Conservation (phyloP, 2,113 vertebrate genomes). For the Istiophorus platypterus region DNA sequence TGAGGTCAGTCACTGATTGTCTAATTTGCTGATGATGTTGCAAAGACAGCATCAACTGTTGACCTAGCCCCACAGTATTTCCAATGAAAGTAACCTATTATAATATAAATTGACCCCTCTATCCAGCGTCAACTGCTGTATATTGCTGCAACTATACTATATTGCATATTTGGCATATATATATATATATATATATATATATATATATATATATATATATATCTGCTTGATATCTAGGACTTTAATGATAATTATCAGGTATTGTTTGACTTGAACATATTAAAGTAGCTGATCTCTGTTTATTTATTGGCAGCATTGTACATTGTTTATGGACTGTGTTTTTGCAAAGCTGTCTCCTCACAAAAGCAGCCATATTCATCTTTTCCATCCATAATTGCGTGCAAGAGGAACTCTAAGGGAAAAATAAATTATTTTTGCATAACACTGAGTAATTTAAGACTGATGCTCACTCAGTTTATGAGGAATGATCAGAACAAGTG, state of each 20-base stretch:
- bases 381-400: constrained; percentile 14
- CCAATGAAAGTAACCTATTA: not conserved
- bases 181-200: too few relatives aligned
- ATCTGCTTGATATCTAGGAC: not conserved
- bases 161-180: not conserved
- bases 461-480: constrained; percentile 9
- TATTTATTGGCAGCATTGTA: not conserved
- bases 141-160: not conserved
- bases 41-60: constrained; percentile 6
- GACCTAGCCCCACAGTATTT: not conserved
- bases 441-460: constrained; percentile 26
- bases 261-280: not conserved
- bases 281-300: not conserved
- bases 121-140: not conserved
- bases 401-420: not conserved
- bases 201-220: too few relatives aligned
- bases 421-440: not conserved
- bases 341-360: constrained; percentile 15
- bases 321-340: constrained; percentile 8
- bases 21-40: constrained; percentile 32
- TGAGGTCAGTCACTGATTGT: constrained; percentile 29
- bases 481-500: constrained; percentile 41
- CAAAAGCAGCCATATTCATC: constrained; percentile 6
- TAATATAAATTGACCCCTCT: not conserved
- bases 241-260: constrained; percentile 1